These are phyloP conservation scores for Isaurus tuberculatus DNA, from an alignment of 92 coral and sea anemone genomes.

Conservation along the genomic window DNA sequence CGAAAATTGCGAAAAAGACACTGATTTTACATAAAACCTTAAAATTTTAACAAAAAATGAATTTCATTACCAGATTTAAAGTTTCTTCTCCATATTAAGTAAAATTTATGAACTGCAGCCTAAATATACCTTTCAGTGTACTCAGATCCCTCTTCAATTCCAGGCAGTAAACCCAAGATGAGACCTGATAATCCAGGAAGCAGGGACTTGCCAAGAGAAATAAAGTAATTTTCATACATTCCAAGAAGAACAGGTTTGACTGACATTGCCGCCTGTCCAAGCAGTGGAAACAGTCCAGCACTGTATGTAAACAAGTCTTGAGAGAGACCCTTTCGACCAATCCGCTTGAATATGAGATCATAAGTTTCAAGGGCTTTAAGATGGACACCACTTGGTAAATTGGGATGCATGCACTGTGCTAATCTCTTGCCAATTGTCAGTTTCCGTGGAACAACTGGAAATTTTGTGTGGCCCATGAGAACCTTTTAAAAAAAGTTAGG, in stretches of 20 bases:
- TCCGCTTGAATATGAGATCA: slow-evolving; percentile 87
- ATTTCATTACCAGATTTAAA: too few species aligned
- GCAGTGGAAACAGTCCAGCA: slow-evolving; percentile 89
- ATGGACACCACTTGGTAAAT: slow-evolving; percentile 95
- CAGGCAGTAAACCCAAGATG: slow-evolving; percentile 87
- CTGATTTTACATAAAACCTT: too few species aligned
- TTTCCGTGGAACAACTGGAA: slow-evolving; percentile 88
- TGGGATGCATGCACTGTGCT: slow-evolving; percentile 95
- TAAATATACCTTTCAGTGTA: slow-evolving; percentile 88
- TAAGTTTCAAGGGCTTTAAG: slow-evolving; percentile 93
- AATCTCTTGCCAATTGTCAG: slow-evolving; percentile 90
- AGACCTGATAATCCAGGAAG: slow-evolving; percentile 90
- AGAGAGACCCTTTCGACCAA: slow-evolving; percentile 88
- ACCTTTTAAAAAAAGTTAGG: slow-evolving; percentile 50
- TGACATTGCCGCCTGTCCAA: slow-evolving; percentile 97
- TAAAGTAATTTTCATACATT: slow-evolving; percentile 82
- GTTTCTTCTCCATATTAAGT: too few species aligned
- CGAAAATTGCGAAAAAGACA: too few species aligned
- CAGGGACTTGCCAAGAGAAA: slow-evolving; percentile 86
- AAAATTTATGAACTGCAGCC: too few species aligned
- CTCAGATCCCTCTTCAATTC: slow-evolving; percentile 97
- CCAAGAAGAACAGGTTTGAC: slow-evolving; percentile 88
- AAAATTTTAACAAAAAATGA: too few species aligned
- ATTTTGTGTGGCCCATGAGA: slow-evolving; percentile 79
- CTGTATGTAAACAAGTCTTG: slow-evolving; percentile 93